A percentile compares a stretch with the other conserved stretches of the same genome.
Evolutionary conservation across 37 sponge, comb jelly and placozoan species (phyloP).

Genomic region (Crambe crambe): DNA sequence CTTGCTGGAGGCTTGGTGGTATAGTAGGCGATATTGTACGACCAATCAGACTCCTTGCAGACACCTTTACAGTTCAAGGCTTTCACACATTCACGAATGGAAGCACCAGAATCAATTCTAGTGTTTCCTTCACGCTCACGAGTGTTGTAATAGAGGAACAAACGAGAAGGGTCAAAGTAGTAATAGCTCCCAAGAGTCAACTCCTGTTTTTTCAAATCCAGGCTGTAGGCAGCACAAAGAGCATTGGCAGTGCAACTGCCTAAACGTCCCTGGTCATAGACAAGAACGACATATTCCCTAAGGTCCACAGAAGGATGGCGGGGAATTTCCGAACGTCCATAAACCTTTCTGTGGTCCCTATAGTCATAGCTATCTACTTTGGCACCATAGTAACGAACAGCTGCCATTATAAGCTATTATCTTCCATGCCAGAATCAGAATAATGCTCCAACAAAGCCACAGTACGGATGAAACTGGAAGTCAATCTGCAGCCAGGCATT

Average conservation of each 20-base stretch:
- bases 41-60: conserved; percentile 23
- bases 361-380: neutral
- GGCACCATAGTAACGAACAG: neutral
- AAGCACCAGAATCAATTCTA: conserved; percentile 3
- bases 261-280: conserved; percentile 8
- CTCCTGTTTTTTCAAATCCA: conserved; percentile 1
- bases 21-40: neutral
- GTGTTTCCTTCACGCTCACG: neutral
- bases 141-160: conserved; percentile 26
- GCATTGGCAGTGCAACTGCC: conserved; percentile 25
- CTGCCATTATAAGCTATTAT: neutral
- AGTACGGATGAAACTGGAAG: no score
- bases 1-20: neutral
- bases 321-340: neutral
- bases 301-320: conserved; percentile 15
- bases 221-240: conserved; percentile 6
- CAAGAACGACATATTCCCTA: neutral
- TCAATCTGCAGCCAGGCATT: no score
- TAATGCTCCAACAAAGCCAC: no score
- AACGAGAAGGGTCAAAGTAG: conserved; percentile 13
- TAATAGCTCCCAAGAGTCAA: neutral
- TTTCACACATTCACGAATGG: conserved; percentile 21
- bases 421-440: no score
- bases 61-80: neutral
- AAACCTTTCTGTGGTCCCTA: conserved; percentile 3